Base-by-base conservation (phyloP, 2,797 vertebrate species). In the Alcedo quadribrachys region DNA sequence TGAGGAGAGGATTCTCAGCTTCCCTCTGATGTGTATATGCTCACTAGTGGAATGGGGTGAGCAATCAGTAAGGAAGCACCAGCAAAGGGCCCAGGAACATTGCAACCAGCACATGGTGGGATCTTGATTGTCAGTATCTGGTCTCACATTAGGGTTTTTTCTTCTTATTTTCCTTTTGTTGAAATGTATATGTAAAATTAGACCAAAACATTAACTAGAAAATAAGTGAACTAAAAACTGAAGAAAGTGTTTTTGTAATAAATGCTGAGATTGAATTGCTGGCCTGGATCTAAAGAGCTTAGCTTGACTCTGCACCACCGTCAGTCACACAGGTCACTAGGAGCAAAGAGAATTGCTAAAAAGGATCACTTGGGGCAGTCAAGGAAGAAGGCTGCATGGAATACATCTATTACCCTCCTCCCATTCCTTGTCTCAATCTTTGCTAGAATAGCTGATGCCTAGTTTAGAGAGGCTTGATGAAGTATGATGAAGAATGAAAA, bases 401-500 rank as follows among this genome's bases (percentile, higher is more conserved):
- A 24, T 15, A n/a, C 22, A 42, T 33, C 33, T 63, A 67, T 79
- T 58, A 84, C 22, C 8, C 6, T 88, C 51, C 12, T 55, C 6
- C 32, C 18, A 11, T 71, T 76, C 53, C 18, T 77, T 79, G 55
- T 45, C 50, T 84, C 45, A 22, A 16, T 61, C 45, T 76, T 74
- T 81, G 55, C 81, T 91, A 80, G 74, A 92, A 81, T 77, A 88
- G 68, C n/a, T 86, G 48, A 67, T 66, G 45, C 24, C 24, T 87
- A 30, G 48, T 77, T 86, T 86, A 43, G 71, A 79, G 33, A 82
- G 67, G 37, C 70, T 77, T 67, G 67, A 76, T 33, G 77, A 79
- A 92, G 55, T 83, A 53, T 53, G 77, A 89, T 53, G 53, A 92
- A 87, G 73, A 94, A 89, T 40, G 48, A 83, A 92, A 95, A 85